Conservation (phyloP, 2,888 invertebrate species). For the Peribatodes rhomboidaria region DNA sequence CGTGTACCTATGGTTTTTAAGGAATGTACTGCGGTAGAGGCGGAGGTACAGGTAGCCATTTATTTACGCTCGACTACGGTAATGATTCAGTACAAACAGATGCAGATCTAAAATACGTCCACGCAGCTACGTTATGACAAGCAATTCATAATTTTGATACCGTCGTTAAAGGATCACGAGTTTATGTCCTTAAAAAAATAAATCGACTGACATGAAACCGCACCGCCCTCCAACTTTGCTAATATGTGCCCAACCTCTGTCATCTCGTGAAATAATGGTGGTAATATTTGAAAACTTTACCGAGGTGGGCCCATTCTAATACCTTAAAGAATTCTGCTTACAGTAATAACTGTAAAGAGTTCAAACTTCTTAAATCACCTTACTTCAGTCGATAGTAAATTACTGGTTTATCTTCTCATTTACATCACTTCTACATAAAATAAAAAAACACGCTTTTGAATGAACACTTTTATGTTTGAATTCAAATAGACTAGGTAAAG, state of each 20-base stretch:
- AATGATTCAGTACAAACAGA: neutral
- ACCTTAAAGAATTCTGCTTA: slow-evolving; percentile 79
- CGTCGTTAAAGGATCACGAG: slow-evolving; percentile 45
- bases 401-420: slow-evolving; percentile 22
- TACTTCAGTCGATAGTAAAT: slow-evolving; percentile 53
- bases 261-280: slow-evolving; percentile 84
- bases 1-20: too few species aligned
- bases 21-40: too few species aligned
- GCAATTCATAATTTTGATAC: slow-evolving; percentile 30
- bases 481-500: neutral
- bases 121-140: slow-evolving; percentile 6
- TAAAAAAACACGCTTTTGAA: neutral
- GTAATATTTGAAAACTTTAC: slow-evolving; percentile 85
- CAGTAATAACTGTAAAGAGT: slow-evolving; percentile 70
- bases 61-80: too few species aligned
- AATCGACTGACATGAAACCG: slow-evolving; percentile 72
- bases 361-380: slow-evolving; percentile 65
- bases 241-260: slow-evolving; percentile 86
- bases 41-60: too few species aligned
- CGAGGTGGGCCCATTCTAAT: slow-evolving; percentile 73
- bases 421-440: neutral
- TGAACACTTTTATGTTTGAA: neutral
- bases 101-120: neutral
- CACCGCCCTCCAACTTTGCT: slow-evolving; percentile 76
- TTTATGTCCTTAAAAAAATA: slow-evolving; percentile 67